Evolutionary conservation across 2,797 vertebrate genomes (phyloP).

Genomic region (Darevskia mixta): DNA sequence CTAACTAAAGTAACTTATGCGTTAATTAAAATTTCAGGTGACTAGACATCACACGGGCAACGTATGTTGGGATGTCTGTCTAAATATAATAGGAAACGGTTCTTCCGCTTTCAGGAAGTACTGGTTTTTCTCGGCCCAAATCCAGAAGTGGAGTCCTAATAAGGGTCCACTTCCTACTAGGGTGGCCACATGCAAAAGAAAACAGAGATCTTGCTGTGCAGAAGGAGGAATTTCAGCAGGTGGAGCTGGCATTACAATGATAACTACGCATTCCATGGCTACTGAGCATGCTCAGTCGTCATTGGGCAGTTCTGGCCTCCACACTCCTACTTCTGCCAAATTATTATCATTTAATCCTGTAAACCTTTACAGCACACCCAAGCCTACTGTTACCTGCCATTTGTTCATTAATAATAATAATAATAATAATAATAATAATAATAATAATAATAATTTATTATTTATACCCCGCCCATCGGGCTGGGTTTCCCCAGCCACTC

Average conservation of each 20-base stretch:
- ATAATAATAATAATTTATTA: no score
- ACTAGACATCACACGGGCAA: background rate
- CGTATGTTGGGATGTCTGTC: background rate
- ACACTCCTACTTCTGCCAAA: background rate
- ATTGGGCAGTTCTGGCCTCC: background rate
- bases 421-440: no score
- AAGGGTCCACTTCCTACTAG: slow-evolving; percentile 17
- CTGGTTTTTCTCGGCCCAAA: slow-evolving; percentile 28
- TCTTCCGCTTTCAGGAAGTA: background rate
- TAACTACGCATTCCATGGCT: background rate
- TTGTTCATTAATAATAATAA: no score
- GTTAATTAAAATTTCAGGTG: background rate
- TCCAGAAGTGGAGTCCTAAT: slow-evolving; percentile 28
- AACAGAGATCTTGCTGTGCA: no score
- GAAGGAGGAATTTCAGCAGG: no score
- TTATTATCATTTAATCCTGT: background rate
- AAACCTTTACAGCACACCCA: background rate
- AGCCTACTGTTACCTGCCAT: no score
- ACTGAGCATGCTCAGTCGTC: background rate
- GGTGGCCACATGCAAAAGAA: no score
- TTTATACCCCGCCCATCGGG: no score
- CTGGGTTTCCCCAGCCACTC: no score
- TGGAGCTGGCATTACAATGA: no score
- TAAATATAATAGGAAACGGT: background rate
- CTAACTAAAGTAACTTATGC: background rate